Evolutionary conservation across 2,888 invertebrate genomes (phyloP), one percentile per base, ranked within the genome.

Genomic region (Tipula unca): DNA sequence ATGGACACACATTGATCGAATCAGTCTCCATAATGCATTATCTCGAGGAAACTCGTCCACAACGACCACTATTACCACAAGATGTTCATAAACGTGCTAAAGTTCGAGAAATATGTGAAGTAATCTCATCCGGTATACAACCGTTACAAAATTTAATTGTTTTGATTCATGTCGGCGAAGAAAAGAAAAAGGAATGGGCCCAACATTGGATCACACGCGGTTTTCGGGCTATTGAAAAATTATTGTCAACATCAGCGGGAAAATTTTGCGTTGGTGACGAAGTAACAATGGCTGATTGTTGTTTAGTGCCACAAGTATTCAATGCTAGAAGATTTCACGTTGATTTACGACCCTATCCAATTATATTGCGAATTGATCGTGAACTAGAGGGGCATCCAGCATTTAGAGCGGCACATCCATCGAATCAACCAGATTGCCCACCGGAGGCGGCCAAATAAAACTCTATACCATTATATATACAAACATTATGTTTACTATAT

Each of bases 301-400:
- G 97, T 90, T 92, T 99, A 86, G 96, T 99, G 85, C 99, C 99
- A 84, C 99, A 99, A 92, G 95, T 98, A 85, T 97, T 96, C 90
- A 98, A 98, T 92, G 98, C 98, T 36, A 93, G 96, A 90, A 96
- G 97, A 92, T 98, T 98, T 92, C 96, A 97, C 88, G 98, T 98
- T 13, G 97, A 98, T 90, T 91, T 98, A 87, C 93, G 95, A 87
- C 95, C 96, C 0, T 99, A 96, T 90, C 98, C 98, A 3, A 96
- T 95, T 85, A 97, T 99, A 88, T 92, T 95, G 86, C 94, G 97
- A 89, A 96, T 99, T 86, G 95, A 97, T 90, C 94, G 96, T 85
- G 96, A 96, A 89, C 92, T 98, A 87, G 95, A 95, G 89, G 94
- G 95, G 89, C 95, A 98, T 89, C 97, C 97, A 17, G 97, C 97